Base-by-base conservation (phyloP, 1,140 invertebrate genomes). In the Akabosia matsudoensis region DNA sequence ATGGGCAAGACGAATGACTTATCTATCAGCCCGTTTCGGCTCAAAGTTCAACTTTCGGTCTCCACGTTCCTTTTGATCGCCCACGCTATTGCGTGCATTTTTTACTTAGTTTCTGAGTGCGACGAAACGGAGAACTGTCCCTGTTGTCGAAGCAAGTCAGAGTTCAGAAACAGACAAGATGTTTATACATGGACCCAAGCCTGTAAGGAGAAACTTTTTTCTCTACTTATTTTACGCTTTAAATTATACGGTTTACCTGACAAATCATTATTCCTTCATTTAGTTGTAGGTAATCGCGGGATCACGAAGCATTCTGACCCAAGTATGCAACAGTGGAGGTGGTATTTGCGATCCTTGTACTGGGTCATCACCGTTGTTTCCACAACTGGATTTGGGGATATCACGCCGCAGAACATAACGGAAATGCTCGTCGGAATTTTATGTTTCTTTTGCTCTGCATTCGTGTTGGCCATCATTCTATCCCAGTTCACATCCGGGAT, bases 321-420 rank as follows among this genome's bases (percentile, higher is more conserved):
- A 37, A 7, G 33, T 37, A 72, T 72, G 33, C 7, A 34, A 34
- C 3, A 3, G 45, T 72, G 70, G 70, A 34, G 33, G 16, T 72
- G 70, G 70, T 72, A 26, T 16, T 22, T 72, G 4, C 33, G 70
- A 4, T 72, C 70, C 45, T 22, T 72, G 16, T 72, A 72, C 34
- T 72, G 70, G 70, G 33, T 72, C 14, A 34, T 72, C 24, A 34
- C 37, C 1, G 33, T 72, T 33, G 30, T 72, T 45, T 24, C 13
- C 24, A 72, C 70, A 24, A 72, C 70, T 45, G 70, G 70, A 1
- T 72, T 72, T 51, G 70, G 70, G 7, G 70, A 72, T 34, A 72
- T 72, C 22, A 37, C 33, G 10, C 70, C 70, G 1, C 70, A 51
- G 24, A 72, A 72, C 24, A 28, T 37, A 4, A 34, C 1, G 3